Conservation (phyloP, 2,888 invertebrate species). For the Amaurobius ferox region DNA sequence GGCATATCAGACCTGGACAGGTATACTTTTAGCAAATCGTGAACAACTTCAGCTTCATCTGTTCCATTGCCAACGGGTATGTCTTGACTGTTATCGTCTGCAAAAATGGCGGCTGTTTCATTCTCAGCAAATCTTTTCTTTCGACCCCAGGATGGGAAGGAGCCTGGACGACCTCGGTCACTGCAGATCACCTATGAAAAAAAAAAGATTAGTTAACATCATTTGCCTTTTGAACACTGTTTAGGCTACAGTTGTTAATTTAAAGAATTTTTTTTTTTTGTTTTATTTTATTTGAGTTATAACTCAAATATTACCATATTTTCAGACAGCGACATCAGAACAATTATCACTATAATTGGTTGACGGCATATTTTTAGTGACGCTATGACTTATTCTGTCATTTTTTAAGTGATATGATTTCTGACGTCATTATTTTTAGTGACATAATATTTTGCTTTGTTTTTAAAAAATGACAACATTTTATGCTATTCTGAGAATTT, state of each 20-base stretch:
- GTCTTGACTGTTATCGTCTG: slow-evolving; percentile 28
- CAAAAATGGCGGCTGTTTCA: slow-evolving; percentile 48
- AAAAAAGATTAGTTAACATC: neutral
- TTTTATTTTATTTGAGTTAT: neutral
- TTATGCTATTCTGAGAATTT: no score
- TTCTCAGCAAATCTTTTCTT: slow-evolving; percentile 64
- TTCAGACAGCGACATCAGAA: no score
- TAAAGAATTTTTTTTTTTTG: neutral
- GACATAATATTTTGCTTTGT: no score
- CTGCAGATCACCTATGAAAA: slow-evolving; percentile 73
- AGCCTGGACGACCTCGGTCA: slow-evolving; percentile 73
- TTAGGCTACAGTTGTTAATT: neutral
- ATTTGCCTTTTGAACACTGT: neutral
- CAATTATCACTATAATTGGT: no score
- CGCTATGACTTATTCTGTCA: no score
- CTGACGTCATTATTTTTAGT: no score
- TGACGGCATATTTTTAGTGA: no score
- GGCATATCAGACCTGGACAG: slow-evolving; percentile 74
- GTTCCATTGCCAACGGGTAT: slow-evolving; percentile 42
- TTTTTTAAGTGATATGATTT: no score
- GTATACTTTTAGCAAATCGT: slow-evolving; percentile 74
- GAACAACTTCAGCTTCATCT: slow-evolving; percentile 73
- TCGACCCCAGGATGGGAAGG: slow-evolving; percentile 75
- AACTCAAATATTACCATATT: neutral
- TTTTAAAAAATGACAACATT: no score